Conservation (phyloP, 2,888 invertebrate genomes). For the Vannuccia rotundouncinata region DNA sequence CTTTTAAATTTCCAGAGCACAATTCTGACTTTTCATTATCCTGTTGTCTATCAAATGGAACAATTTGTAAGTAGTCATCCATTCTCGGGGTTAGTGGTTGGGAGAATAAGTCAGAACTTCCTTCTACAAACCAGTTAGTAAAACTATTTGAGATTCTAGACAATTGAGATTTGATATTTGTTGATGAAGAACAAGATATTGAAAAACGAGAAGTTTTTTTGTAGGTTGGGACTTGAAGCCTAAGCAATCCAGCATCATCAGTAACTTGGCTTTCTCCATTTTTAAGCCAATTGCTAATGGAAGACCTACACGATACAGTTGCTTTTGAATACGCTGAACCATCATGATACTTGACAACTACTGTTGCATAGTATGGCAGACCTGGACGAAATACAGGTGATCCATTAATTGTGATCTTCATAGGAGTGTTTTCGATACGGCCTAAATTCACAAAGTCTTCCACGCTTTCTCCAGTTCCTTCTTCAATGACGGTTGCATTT, state of each 20-base stretch:
- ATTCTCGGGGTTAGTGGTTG: no score
- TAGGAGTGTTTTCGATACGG: no score
- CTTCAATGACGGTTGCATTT: constrained; percentile 1
- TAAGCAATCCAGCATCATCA: background rate
- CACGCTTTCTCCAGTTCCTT: background rate
- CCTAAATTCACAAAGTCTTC: background rate
- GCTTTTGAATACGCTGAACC: background rate
- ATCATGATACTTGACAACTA: background rate
- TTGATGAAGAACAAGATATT: no score
- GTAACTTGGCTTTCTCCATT: background rate
- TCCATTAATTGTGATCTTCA: background rate
- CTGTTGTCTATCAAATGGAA: background rate
- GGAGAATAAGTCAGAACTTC: no score
- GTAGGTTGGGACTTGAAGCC: no score
- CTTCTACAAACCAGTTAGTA: no score
- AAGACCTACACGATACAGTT: background rate
- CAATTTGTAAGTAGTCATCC: background rate
- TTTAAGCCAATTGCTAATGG: background rate
- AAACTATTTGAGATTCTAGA: no score
- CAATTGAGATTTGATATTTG: no score
- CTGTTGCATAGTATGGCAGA: background rate
- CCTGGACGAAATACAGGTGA: background rate
- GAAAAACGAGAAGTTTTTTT: no score
- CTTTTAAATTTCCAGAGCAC: background rate
- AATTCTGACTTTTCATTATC: background rate